Evolutionary conservation across 2,888 invertebrate species (phyloP).

Genomic region (Tetheella fluctuosa): DNA sequence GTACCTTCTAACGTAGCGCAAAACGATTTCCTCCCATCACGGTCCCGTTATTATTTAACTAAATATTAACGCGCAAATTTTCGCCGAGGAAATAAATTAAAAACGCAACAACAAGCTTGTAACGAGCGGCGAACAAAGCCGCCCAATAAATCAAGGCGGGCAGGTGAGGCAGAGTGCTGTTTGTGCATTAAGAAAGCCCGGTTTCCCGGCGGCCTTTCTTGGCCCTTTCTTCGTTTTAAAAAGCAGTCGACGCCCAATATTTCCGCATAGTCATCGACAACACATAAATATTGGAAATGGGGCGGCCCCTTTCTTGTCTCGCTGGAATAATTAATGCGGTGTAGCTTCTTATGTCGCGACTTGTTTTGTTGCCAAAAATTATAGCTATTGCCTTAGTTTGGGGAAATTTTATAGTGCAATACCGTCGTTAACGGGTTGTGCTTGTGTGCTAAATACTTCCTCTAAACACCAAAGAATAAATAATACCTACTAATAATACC

Average conservation of each 20-base stretch:
- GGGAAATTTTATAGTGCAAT: slow-evolving; percentile 55
- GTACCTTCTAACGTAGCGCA: slow-evolving; percentile 10
- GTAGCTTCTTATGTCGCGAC: slow-evolving; percentile 75
- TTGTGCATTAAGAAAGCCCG: slow-evolving; percentile 83
- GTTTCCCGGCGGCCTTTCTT: slow-evolving; percentile 79
- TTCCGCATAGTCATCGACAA: slow-evolving; percentile 83
- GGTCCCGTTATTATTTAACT: slow-evolving; percentile 68
- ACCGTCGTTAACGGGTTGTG: slow-evolving; percentile 38
- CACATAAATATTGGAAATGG: slow-evolving; percentile 85
- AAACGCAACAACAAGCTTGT: slow-evolving; percentile 84
- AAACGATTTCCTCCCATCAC: slow-evolving; percentile 52
- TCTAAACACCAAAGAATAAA: background rate
- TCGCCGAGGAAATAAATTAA: slow-evolving; percentile 81
- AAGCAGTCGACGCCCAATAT: slow-evolving; percentile 82
- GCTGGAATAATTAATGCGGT: slow-evolving; percentile 80
- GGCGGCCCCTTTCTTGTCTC: slow-evolving; percentile 82
- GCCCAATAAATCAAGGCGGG: slow-evolving; percentile 81
- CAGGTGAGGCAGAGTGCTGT: slow-evolving; percentile 80
- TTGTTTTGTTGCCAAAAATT: slow-evolving; percentile 76
- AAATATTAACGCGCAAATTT: slow-evolving; percentile 79
- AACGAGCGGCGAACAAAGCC: slow-evolving; percentile 80
- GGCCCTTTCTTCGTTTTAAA: slow-evolving; percentile 83
- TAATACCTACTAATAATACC: background rate
- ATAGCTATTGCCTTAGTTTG: slow-evolving; percentile 51
- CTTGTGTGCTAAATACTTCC: slow-evolving; percentile 15